Evolutionary conservation across 2,888 invertebrate genomes (phyloP), one percentile per base, ranked within the genome.

Genomic region (Abscondita cerata): DNA sequence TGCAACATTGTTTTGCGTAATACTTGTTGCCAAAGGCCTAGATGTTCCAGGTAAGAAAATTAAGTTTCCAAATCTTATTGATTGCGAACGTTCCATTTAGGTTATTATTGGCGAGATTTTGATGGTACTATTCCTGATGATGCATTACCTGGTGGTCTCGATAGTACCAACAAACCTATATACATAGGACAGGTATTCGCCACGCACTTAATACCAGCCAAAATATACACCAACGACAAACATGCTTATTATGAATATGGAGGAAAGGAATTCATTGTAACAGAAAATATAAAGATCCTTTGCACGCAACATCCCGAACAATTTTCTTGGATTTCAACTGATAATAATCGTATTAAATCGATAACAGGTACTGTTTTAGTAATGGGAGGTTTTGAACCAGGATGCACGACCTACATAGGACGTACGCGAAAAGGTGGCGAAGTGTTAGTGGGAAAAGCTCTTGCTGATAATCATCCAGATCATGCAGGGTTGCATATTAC

Each of bases 271-370:
- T 11, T 13, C 11, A 34, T 6, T 6, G 31, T 36, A 1, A 34
- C 8, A 6, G 15, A n/a, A 16, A 33, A 51, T 18, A 16, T 36
- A 11, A 51, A 51, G 61, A 56, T 61, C n/a, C 40, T 61, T 2
- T 61, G 61, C 12, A 47, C 56, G 3, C 36, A 52, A n/a, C 36
- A 46, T 52, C 56, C 44, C n/a, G 61, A 51, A 18, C 41, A 46
- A 38, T 61, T 61, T 20, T 44, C 56, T 41, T 61, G 61, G 61
- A 36, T 61, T 6, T 12, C 1, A 11, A 52, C 61, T 8, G 25
- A 48, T 25, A 56, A 44, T 31, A 13, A 19, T 1, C 12, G 25
- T 2, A 52, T 61, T 13, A 40, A 34, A 1, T n/a, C 25, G 4
- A 15, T 61, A 11, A 52, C 52, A 1, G 15, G 46, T 44, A 41